Evolutionary conservation across 53 echinoderm and acorn worm species (phyloP), one percentile per base, ranked within the genome.

Genomic region (Actinopyga echinites): DNA sequence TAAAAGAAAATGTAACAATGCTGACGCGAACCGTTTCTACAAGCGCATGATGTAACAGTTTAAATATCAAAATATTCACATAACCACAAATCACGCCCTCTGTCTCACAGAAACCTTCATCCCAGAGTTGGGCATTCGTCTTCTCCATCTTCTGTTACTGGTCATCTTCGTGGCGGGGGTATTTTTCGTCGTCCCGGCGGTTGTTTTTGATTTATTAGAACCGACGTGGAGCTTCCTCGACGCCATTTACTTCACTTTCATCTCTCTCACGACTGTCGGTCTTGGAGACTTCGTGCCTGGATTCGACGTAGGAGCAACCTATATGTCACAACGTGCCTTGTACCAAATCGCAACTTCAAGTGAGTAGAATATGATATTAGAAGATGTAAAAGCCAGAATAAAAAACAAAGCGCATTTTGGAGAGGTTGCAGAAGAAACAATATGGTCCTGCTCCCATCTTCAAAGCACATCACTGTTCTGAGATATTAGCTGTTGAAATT

Each of bases 241-340:
- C 61, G 88, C 92, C 52, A 85, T 97, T 33, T 97, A 97, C 40
- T 97, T 97, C 64, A 90, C 91, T 21, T 94, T 94, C 67, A 94
- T 97, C 54, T 94, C 97, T 37, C 85, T 94, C 52, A 94, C 97
- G 30, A 97, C 97, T 30, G 89, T 97, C 23, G 97, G 97, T 13
- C 82, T 97, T 34, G 97, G 97, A 21, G 97, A 97, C 84, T 97
- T 91, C 80, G 93, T 94, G 7, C 97, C 97, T 8, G 97, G 82
- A 6, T 79, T 64, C 71, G 69, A 88, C 10, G 79, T 79, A 3
- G 28, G 86, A 30, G 85, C 85, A 23, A 22, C 68, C 13, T 92
- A 92, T 35, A 53, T 29, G 54, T 74, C 85, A 23, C 63, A 83
- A 36, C 56, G 93, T 68, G 69, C 88, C 36, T 49, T 93, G 24